These are phyloP conservation scores for Prochilodus magdalenae DNA, from an alignment of 2,113 vertebrate genomes.

Conservation along the genomic window DNA sequence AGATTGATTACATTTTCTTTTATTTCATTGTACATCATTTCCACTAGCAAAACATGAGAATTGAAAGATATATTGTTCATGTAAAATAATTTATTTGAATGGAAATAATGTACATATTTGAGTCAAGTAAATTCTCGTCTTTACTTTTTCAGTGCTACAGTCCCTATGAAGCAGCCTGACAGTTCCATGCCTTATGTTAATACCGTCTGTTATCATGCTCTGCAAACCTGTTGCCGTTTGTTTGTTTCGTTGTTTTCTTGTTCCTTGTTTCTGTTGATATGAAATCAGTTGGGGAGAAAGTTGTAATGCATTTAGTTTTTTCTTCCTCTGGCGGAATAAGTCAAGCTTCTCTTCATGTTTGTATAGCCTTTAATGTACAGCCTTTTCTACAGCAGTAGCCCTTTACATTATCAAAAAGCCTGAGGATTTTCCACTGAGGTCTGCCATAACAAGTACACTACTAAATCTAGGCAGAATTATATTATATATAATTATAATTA, in stretches of 20 bases:
- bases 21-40: no score
- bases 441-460: background rate
- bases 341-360: background rate
- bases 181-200: background rate
- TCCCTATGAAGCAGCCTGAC: background rate
- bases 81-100: no score
- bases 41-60: no score
- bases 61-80: no score
- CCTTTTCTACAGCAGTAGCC: background rate
- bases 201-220: background rate
- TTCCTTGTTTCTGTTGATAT: conserved; percentile 49
- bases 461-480: no score
- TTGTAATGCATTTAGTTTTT: conserved; percentile 52
- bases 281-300: conserved; percentile 46
- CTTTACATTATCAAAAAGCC: background rate
- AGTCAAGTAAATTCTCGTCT: background rate
- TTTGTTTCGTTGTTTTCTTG: background rate
- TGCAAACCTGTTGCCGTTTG: conserved; percentile 53
- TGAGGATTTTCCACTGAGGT: background rate
- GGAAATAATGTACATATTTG: background rate
- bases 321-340: background rate
- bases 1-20: no score
- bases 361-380: background rate
- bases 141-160: background rate
- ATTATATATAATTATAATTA: no score